Evolutionary conservation across 2,888 invertebrate genomes (phyloP).

Genomic region (Lissonota sp.): DNA sequence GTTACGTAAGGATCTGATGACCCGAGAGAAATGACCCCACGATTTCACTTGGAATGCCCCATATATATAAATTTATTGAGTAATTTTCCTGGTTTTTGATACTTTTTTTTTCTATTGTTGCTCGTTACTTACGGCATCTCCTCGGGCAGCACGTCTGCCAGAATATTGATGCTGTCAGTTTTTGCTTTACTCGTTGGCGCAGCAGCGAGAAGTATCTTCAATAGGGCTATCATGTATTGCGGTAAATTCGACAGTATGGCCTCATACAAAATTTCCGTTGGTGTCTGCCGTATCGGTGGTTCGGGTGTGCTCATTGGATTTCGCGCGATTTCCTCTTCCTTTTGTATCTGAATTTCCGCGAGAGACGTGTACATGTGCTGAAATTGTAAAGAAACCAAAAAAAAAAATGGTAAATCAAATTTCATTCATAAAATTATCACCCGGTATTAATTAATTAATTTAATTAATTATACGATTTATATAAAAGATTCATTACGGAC

Average conservation of each 20-base stretch:
- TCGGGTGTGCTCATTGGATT: slow-evolving; percentile 96
- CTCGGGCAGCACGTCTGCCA: slow-evolving; percentile 98
- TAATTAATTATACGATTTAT: too few relatives aligned
- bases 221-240: slow-evolving; percentile 98
- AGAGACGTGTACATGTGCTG: slow-evolving; percentile 97
- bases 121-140: slow-evolving; percentile 96
- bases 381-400: slow-evolving; percentile 71
- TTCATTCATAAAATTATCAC: too few relatives aligned
- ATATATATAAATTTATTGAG: too few relatives aligned
- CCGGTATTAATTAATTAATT: too few relatives aligned
- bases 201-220: slow-evolving; percentile 98
- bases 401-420: too few relatives aligned
- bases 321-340: slow-evolving; percentile 95
- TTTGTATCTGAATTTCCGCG: slow-evolving; percentile 95
- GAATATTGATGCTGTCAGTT: slow-evolving; percentile 98
- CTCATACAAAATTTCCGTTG: slow-evolving; percentile 95
- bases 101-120: too few relatives aligned
- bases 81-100: too few relatives aligned
- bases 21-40: too few relatives aligned
- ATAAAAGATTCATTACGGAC: too few relatives aligned
- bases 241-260: slow-evolving; percentile 98
- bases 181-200: slow-evolving; percentile 99
- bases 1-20: too few relatives aligned
- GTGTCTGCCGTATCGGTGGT: slow-evolving; percentile 91
- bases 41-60: too few relatives aligned